A percentile compares a stretch with the other conserved stretches of the same genome.
These are phyloP conservation scores for Macaria liturata DNA, from an alignment of 2,888 invertebrate genomes.

Conservation along the genomic window DNA sequence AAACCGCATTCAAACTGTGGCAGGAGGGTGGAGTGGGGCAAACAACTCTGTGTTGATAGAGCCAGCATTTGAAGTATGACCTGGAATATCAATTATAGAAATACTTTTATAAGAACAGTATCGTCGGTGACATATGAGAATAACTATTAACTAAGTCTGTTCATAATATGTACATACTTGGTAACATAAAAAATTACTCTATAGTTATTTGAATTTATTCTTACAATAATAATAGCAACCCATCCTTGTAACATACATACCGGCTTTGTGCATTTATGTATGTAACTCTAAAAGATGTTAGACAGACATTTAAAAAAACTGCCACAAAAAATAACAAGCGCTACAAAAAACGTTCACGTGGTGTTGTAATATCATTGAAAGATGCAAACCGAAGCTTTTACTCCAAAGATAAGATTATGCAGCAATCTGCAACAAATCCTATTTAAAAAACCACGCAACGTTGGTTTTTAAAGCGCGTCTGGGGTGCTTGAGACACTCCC, in stretches of 20 bases:
- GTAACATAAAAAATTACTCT: too few relatives aligned
- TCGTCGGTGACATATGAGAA: too few relatives aligned
- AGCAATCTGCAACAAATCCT: conserved; percentile 73
- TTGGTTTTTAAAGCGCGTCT: conserved; percentile 70
- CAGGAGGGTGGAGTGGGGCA: background rate
- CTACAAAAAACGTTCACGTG: conserved; percentile 52
- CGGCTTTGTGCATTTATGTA: too few relatives aligned
- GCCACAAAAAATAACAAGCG: conserved; percentile 33
- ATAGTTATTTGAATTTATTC: too few relatives aligned
- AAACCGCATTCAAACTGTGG: conserved; percentile 28
- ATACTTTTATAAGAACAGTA: too few relatives aligned
- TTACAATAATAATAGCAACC: too few relatives aligned
- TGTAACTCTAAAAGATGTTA: background rate
- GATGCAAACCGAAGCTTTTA: conserved; percentile 60
- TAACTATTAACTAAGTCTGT: too few relatives aligned
- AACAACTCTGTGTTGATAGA: background rate
- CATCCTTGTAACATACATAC: too few relatives aligned
- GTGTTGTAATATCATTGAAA: conserved; percentile 66
- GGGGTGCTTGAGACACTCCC: conserved; percentile 64
- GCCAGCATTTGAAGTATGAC: too few relatives aligned
- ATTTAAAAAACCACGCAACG: conserved; percentile 75
- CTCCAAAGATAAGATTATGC: conserved; percentile 69
- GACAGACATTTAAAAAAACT: conserved; percentile 34
- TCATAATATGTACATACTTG: too few relatives aligned
- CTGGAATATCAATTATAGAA: too few relatives aligned